Evolutionary conservation across 1,140 invertebrate genomes (phyloP), one percentile per base, ranked within the genome.

Genomic region (Pachypsylla venusta): DNA sequence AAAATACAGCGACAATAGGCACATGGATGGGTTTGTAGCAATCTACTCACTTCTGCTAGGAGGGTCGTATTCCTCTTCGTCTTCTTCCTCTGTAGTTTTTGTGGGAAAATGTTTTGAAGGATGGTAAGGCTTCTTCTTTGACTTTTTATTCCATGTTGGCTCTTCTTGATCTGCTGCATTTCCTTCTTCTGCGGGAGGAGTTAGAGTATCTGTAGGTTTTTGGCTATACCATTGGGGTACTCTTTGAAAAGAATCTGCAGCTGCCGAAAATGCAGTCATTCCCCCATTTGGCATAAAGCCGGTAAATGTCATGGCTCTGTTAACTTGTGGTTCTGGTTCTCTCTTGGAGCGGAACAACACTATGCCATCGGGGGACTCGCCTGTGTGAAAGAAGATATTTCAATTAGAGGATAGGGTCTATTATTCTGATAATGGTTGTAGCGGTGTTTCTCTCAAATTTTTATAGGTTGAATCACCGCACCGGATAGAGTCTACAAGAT

Each of bases 281-380:
- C 64, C 61, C 2, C 60, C 61, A 19, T 60, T 58, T 7, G 66
- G 66, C 27, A 63, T 58, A 57, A 61, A 67, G 5, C 66, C 65
- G 54, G 62, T 65, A 53, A 63, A 66, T n/a, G 65, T 63, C 25
- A 64, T 61, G 7, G 62, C 57, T 0, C 65, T 59, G 30, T 53
- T 58, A n/a, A 48, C 4, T n/a, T 35, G 7, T n/a, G 7, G 30
- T 35, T 10, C 7, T n/a, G 30, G 30, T n/a, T 35, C 30, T 12
- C 62, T 56, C 25, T 63, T 63, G 16, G 61, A n/a, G 7, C 62
- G 28, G 24, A 64, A 27, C 2, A 64, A 1, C 14, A 62, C 19
- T 14, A 60, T n/a, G 5, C 42, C 42, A 19, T 19, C 16, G 5
- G 42, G 42, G n/a, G 42, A n/a, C n/a, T n/a, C n/a, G n/a, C n/a